Conservation (phyloP, 2,888 invertebrate genomes). For the Galeopsomyia nigrocyanea region DNA sequence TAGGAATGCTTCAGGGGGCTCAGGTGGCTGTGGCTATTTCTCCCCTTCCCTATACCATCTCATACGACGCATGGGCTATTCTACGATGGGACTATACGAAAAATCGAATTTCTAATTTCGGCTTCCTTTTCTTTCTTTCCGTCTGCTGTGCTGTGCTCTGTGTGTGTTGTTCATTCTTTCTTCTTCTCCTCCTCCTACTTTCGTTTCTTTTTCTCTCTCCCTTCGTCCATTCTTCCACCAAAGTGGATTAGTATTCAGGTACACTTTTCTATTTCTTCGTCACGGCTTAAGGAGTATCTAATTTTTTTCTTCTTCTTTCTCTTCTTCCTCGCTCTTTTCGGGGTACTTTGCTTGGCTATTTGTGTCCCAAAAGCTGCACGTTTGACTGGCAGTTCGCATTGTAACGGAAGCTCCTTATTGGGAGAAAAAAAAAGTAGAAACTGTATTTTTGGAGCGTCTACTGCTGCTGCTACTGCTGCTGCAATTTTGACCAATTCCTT, state of each 20-base stretch:
- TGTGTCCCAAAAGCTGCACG: constrained; percentile 15
- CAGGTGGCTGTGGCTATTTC: constrained; percentile 17
- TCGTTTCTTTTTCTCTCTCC: neutral
- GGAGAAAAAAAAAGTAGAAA: too few species aligned
- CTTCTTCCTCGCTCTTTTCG: constrained; percentile 17
- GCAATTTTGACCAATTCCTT: constrained; percentile 6
- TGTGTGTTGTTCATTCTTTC: neutral
- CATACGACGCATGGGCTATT: neutral
- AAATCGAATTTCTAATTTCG: constrained; percentile 46
- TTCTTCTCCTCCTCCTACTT: neutral
- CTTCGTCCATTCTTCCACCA: constrained; percentile 27
- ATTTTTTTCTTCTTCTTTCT: constrained; percentile 31
- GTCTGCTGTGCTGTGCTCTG: neutral
- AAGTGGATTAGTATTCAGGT: constrained; percentile 48
- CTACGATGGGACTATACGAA: constrained; percentile 6
- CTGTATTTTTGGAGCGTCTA: too few species aligned
- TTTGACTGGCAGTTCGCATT: too few species aligned
- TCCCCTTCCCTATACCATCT: constrained; percentile 4
- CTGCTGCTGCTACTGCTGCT: too few species aligned
- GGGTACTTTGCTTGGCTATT: constrained; percentile 35
- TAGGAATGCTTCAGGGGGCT: constrained; percentile 4
- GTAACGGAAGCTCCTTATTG: too few species aligned
- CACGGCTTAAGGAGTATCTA: constrained; percentile 33
- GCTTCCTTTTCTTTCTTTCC: constrained; percentile 22
- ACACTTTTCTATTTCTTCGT: constrained; percentile 35